A percentile compares a stretch with the other conserved stretches of the same genome.
phyloP scores from a whole-genome alignment of 2,113 vertebrate genomes.

The Neopipo cinnamomea region DNA sequence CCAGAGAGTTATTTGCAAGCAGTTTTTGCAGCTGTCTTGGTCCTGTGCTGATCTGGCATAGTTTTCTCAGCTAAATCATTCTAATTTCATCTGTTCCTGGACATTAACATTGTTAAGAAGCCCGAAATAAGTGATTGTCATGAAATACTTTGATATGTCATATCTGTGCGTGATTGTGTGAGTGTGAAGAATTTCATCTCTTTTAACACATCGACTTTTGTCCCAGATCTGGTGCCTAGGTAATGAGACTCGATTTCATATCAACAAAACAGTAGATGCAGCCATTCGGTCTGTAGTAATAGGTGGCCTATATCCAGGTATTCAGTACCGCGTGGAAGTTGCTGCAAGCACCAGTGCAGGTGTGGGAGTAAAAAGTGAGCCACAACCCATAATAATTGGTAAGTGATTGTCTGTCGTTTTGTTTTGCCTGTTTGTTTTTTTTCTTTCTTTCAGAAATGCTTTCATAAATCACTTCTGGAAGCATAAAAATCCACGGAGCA shows the following conservation, averaged over 20 bases:
- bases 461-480: neutral
- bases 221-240: slow-evolving; percentile 96
- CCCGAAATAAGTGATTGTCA: neutral
- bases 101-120: neutral
- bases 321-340: slow-evolving; percentile 93
- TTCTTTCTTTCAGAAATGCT: neutral
- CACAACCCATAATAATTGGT: slow-evolving; percentile 93
- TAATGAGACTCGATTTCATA: slow-evolving; percentile 96
- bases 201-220: slow-evolving; percentile 19
- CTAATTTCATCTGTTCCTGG: neutral
- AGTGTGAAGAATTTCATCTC: neutral
- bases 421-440: neutral
- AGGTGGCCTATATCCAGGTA: slow-evolving; percentile 91
- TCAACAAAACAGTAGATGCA: slow-evolving; percentile 98
- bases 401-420: slow-evolving; percentile 52
- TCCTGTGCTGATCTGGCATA: neutral
- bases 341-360: slow-evolving; percentile 96
- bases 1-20: neutral
- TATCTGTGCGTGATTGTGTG: accelerated
- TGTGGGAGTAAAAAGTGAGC: slow-evolving; percentile 93
- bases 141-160: neutral
- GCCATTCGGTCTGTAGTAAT: slow-evolving; percentile 96
- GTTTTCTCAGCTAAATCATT: neutral
- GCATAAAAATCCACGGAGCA: neutral
- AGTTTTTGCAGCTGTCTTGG: neutral